Conservation (phyloP, 1,140 invertebrate species). For the Ctenoplectra terminalis region DNA sequence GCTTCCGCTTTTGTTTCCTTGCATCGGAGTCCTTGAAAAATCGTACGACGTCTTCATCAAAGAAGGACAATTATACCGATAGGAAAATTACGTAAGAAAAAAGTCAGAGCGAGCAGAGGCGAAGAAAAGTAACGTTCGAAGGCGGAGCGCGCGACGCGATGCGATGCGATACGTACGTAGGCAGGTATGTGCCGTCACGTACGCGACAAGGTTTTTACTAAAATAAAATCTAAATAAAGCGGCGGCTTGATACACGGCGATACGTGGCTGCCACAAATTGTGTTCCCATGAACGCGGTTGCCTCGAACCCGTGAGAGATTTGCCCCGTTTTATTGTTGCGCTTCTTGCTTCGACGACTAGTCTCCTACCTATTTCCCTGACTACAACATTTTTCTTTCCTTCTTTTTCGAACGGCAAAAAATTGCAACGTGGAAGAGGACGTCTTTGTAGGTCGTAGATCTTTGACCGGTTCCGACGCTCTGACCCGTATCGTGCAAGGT, state of each 20-base stretch:
- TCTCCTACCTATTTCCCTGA: neutral
- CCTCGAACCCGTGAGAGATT: constrained; percentile 56
- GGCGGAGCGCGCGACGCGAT: constrained; percentile 37
- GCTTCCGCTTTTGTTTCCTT: neutral
- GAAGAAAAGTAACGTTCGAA: constrained; percentile 27
- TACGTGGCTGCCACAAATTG: constrained; percentile 4
- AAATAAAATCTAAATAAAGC: constrained; percentile 78
- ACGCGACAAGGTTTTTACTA: constrained; percentile 71
- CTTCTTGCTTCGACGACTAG: constrained; percentile 38
- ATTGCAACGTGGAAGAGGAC: neutral
- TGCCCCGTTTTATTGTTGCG: constrained; percentile 31
- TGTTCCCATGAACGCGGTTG: neutral
- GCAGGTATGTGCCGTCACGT: constrained; percentile 76
- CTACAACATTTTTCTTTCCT: no score
- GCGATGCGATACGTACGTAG: constrained; percentile 31
- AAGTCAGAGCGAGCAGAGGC: constrained; percentile 7
- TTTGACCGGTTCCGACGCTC: neutral
- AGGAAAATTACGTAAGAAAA: neutral
- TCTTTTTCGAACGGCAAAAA: no score
- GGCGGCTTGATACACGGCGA: constrained; percentile 48
- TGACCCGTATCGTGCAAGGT: constrained; percentile 15
- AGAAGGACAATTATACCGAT: neutral
- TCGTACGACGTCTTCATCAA: neutral
- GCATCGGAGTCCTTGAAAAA: neutral
- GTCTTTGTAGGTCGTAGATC: neutral